Base-by-base conservation (phyloP, 2,797 vertebrate species). In the Aulostomus chinensis region DNA sequence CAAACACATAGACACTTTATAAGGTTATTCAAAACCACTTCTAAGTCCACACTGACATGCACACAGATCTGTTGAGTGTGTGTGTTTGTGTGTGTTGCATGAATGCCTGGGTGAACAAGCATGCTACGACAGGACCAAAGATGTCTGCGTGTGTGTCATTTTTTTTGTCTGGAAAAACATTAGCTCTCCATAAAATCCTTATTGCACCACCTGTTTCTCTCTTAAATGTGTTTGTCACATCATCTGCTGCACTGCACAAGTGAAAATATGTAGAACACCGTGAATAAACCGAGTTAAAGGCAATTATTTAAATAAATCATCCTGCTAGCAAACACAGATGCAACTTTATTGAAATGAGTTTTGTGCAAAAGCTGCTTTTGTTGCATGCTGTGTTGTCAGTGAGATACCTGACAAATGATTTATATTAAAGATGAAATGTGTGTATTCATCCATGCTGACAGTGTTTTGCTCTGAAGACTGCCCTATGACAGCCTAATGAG, bases 401-500 rank as follows among this genome's bases (percentile, higher is more conserved):
- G n/a, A n/a, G 21, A 58, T 32, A 61, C 37, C 66, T 68, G 73
- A 75, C 31, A 66, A 43, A 16, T 74, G 66, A 72, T 80, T 75
- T 56, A 61, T 61, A 58, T 67, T 20, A 57, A 53, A 59, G 65
- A 51, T 33, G 54, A 80, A 72, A 75, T 49, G 61, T 64, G 42
- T 75, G 54, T 20, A 46, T 73, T 75, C 45, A 53, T 63, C 22
- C 15, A 17, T 15, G 38, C 59, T 60, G 58, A 70, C 65, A 72
- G 68, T 60, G 66, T 74, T 81, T 70, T 63, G 74, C 53, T 73
- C 65, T 58, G 46, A 17, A 42, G 58, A 30, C 68, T 33, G 50
- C 63, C 30, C 40, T 51, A 58, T 84, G 79, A 87, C 86, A 85
- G 61, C 51, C 68, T 86, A 85, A 85, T 82, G 69, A 86, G 58